Evolutionary conservation across 2,888 invertebrate species (phyloP), one percentile per base, ranked within the genome.

Genomic region (Lamproptera curius): DNA sequence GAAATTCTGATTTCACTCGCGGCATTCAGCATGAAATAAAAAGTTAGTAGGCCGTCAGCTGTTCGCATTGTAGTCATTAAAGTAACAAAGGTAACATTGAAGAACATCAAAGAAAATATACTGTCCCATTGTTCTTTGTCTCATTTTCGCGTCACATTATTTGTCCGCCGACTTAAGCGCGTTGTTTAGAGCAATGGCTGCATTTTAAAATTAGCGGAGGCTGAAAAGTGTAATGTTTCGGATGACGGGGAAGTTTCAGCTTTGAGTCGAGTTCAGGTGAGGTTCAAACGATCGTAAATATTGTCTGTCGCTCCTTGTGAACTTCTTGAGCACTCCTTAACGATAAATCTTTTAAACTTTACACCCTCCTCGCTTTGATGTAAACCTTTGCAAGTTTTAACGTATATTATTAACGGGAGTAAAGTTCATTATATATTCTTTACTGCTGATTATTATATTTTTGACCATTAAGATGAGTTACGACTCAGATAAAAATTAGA

Each of bases 241-340:
- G 46, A 58, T 53, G 52, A 53, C 44, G 53, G 51, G 42, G 16
- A 42, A 60, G 59, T 45, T 59, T 59, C 56, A 55, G 52, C 54
- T 51, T 51, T 4, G 40, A 53, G 44, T 51, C 52, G 41, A 52
- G 31, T n/a, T n/a, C n/a, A n/a, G 34, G 48, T 37, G 26, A 33
- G 40, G 52, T 54, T 56, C 46, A 55, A 53, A 45, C 39, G 43
- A 44, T 46, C 44, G 37, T 23, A 20, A 37, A 42, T 46, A 47
- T 52, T 46, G 39, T 39, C n/a, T n/a, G n/a, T 20, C 16, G 39
- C 35, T 50, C 44, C 31, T 42, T 37, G 50, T 50, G 8, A 41
- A 31, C 28, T 28, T 9, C 28, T 28, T 8, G 9, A 28, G 28
- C 2, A 28, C 10, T 31, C 11, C 31, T 31, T 11, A 11, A 13